Evolutionary conservation across 2,888 invertebrate genomes (phyloP), one percentile per base, ranked within the genome.

Genomic region (Xanthorhoe spadicearia): DNA sequence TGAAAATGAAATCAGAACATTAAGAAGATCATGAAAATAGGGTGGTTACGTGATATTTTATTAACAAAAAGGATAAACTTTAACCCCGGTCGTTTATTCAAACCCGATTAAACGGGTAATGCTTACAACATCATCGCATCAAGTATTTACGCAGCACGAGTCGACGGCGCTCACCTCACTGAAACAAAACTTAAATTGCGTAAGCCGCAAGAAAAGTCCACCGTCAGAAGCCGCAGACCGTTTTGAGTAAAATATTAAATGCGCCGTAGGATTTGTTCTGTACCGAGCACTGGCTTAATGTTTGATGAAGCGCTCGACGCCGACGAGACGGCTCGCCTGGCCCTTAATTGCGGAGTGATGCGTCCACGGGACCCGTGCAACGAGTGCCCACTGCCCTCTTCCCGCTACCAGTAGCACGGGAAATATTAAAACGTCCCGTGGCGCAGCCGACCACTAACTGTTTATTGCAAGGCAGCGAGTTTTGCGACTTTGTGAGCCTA

Each of bases 231-330:
- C 90, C 89, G 83, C 89, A 90, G 88, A 88, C 87, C 82, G 86
- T 87, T 90, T 88, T 87, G 83, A 84, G 84, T 91, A 83, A 92
- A 91, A 92, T 92, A 92, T 92, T 92, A 89, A 91, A 88, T 83
- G 83, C 83, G 81, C 82, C 81, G 84, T 84, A 81, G 86, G 86
- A 89, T 89, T 90, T 87, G 86, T 83, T 82, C 83, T 78, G 82
- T 80, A 77, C 83, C 74, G 81, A 66, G 79, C 78, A 81, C 82
- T 78, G 82, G 72, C 85, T 91, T 87, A 90, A 91, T 92, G 90
- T 87, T 90, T 87, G 83, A 90, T 89, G 84, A 85, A 84, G 81
- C 83, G 81, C 82, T 74, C 81, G 72, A 76, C 69, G 74, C 77
- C 74, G 81, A 79, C 79, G 83, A n/a, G n/a, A 85, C 85, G 86